phyloP scores from a whole-genome alignment of 2,888 invertebrate genomes.

The Stomorhina lunata region DNA sequence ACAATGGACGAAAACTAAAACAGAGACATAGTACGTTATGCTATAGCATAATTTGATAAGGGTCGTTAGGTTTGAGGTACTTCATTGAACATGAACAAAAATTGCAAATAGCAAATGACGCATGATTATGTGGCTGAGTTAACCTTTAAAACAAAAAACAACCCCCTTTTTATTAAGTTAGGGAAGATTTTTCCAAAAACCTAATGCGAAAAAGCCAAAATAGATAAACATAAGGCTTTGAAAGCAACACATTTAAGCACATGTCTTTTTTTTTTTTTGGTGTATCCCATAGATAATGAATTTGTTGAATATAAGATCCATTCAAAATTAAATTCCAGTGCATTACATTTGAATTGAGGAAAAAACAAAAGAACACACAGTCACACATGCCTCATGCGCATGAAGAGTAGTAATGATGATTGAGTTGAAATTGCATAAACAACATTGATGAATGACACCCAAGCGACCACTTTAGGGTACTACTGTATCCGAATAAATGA shows the following conservation, averaged over 20 bases:
- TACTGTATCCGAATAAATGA: no score
- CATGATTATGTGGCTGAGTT: constrained; percentile 26
- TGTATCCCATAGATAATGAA: not conserved
- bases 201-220: constrained; percentile 48
- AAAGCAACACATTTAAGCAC: constrained; percentile 47
- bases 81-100: constrained; percentile 28
- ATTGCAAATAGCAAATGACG: constrained; percentile 59
- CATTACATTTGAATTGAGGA: no score
- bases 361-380: not conserved
- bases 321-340: constrained; percentile 42
- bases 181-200: constrained; percentile 3
- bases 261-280: constrained; percentile 43
- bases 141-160: not conserved
- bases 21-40: not conserved
- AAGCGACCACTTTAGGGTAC: not conserved
- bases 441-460: constrained; percentile 56
- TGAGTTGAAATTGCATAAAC: constrained; percentile 36
- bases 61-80: constrained; percentile 33
- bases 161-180: constrained; percentile 21
- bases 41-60: constrained; percentile 57
- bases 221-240: constrained; percentile 33
- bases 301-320: not conserved
- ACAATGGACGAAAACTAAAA: not conserved
- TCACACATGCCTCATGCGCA: not conserved
- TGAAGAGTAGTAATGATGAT: constrained; percentile 37